Evolutionary conservation across 2,888 invertebrate genomes (phyloP).

Genomic region (Macrosoma leucophasiata): DNA sequence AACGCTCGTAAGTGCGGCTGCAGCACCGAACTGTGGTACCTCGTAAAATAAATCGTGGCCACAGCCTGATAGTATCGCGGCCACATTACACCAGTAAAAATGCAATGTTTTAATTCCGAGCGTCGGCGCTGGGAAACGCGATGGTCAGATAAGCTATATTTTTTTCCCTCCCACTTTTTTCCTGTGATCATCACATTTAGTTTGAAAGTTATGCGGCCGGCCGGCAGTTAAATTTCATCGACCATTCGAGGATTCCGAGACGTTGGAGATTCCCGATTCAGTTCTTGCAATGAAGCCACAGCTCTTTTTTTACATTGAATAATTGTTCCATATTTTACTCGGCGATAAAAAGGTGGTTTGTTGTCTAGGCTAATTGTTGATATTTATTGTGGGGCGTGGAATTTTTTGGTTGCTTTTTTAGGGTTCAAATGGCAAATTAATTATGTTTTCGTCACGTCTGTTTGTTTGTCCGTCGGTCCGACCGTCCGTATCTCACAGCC

Average conservation of each 20-base stretch:
- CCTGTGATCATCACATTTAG: conserved; percentile 33
- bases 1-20: too few species aligned
- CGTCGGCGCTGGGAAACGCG: conserved; percentile 42
- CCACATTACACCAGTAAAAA: conserved; percentile 20
- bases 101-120: conserved; percentile 66
- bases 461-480: too few species aligned
- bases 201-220: conserved; percentile 41
- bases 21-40: too few species aligned
- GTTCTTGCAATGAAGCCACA: conserved; percentile 45
- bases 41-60: conserved; percentile 28
- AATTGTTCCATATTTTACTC: conserved; percentile 3
- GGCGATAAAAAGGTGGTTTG: conserved; percentile 5
- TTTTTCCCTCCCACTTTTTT: conserved; percentile 20
- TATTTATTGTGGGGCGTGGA: neutral
- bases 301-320: conserved; percentile 27
- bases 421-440: too few species aligned
- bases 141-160: conserved; percentile 34
- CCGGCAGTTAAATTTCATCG: conserved; percentile 51
- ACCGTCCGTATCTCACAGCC: too few species aligned
- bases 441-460: too few species aligned
- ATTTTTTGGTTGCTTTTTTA: too few species aligned
- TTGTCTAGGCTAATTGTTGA: neutral
- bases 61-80: conserved; percentile 24
- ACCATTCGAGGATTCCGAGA: conserved; percentile 37
- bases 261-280: conserved; percentile 32